Percentiles rank a stretch among this genome's conserved stretches.
Evolutionary conservation across 2,113 vertebrate genomes (phyloP).

Genomic region (Crotalus viridis): DNA sequence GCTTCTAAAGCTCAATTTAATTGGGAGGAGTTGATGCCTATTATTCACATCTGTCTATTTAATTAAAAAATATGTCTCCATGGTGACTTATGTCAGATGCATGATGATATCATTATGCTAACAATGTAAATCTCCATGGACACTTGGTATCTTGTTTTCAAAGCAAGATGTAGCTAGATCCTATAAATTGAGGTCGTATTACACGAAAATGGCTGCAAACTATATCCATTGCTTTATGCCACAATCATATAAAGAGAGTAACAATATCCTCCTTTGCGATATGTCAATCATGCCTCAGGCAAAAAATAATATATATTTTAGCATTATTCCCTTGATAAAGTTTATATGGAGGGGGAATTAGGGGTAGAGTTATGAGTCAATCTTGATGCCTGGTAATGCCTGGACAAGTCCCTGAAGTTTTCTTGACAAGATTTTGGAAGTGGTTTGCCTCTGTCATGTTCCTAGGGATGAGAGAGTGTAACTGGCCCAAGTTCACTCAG

Average conservation of each 20-base stretch:
- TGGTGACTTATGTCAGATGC: neutral
- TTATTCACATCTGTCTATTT: neutral
- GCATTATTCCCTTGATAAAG: neutral
- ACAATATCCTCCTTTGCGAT: neutral
- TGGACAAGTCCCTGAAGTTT: neutral
- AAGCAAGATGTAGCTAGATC: neutral
- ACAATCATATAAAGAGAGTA: neutral
- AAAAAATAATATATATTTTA: neutral
- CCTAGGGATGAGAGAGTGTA: neutral
- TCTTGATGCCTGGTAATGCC: neutral
- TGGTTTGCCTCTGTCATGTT: neutral
- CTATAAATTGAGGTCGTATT: neutral
- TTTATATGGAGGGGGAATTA: neutral
- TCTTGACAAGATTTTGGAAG: neutral
- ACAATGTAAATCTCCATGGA: neutral
- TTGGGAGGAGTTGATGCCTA: neutral
- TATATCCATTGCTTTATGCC: neutral
- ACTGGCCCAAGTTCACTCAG: neutral
- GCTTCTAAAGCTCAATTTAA: neutral
- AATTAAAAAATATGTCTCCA: neutral
- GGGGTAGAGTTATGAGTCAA: neutral
- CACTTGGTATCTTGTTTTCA: neutral
- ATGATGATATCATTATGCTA: neutral
- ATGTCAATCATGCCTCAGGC: neutral
- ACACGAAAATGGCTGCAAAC: neutral